These are phyloP conservation scores for Scolopax rusticola DNA, from an alignment of 2,797 vertebrate genomes.

Conservation along the genomic window DNA sequence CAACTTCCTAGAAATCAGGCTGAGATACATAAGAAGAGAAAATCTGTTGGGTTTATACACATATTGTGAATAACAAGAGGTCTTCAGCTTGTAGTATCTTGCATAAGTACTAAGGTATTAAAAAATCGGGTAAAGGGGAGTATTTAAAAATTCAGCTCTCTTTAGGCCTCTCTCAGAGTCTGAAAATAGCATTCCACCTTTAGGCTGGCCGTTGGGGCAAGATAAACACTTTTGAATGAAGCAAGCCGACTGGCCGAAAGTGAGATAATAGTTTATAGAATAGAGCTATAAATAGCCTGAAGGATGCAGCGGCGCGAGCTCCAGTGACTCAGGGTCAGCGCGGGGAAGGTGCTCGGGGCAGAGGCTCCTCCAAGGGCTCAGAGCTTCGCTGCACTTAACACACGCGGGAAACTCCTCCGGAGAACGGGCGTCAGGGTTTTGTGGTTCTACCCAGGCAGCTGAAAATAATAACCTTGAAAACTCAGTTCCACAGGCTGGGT, in stretches of 20 bases:
- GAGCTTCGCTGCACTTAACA: background rate
- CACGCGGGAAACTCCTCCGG: rapidly evolving
- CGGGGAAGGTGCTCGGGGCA: background rate
- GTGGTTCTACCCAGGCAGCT: background rate
- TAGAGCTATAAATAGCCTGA: conserved; percentile 26
- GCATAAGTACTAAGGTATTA: background rate
- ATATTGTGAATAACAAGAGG: background rate
- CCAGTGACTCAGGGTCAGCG: background rate
- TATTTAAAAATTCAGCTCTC: background rate
- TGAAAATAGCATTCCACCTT: conserved; percentile 19
- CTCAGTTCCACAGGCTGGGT: background rate
- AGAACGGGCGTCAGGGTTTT: rapidly evolving
- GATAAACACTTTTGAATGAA: conserved; percentile 27
- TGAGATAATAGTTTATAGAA: conserved; percentile 21
- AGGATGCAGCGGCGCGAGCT: background rate
- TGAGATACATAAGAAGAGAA: background rate
- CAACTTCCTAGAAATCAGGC: background rate
- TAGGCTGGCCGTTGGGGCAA: background rate
- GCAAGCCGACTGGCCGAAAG: background rate
- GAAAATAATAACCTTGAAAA: background rate
- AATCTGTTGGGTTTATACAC: rapidly evolving
- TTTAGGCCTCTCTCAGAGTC: background rate
- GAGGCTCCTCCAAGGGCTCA: background rate
- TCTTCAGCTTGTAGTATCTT: background rate
- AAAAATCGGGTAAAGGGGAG: background rate